Base-by-base conservation (phyloP, 1,140 invertebrate species). In the Apocrypta bakeri region DNA sequence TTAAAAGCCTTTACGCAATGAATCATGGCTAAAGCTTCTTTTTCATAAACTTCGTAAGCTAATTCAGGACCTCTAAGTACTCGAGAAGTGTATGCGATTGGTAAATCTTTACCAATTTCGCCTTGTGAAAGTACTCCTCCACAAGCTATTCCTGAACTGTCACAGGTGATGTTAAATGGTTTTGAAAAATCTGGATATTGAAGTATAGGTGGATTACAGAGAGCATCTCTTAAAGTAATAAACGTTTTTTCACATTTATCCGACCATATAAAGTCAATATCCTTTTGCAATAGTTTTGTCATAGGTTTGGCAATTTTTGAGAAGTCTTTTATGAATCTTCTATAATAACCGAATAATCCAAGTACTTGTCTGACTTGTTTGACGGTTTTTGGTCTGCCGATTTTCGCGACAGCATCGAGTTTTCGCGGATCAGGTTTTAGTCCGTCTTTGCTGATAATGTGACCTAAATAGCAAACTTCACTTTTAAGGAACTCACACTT, bases 51-150 rank as follows among this genome's bases (percentile, higher is more conserved):
- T 84, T 14, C 86, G 73, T 68, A 69, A 11, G 11, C 86, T 87
- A 86, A 88, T 85, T 61, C 83, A 84, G 29, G 88, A 63, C 29
- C 88, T 87, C 7, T 90, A 74, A n/a, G 40, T 80, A 17, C 85
- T 72, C 33, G 33, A 9, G 33, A 37, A 37, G 33, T 37, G 9
- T 37, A 37, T 2, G 33, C 33, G 9, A 37, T 37, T 4, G 33
- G 33, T 24, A 71, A 82, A 14, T 71, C 72, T 68, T 40, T 85
- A 86, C 33, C 64, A 73, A 31, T 86, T 81, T 91, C 87, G 9
- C 33, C 33, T 37, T 37, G 33, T 4, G 33, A 37, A 37, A 37
- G 33, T 9, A 37, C 33, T 37, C 33, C 33, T 9, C 3, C 33
- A 37, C 2, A 2, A 37, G 33, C 33, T 37, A 37, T 37, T 2